Evolutionary conservation across 2,797 vertebrate species (phyloP).

Genomic region (Zalophus californianus): DNA sequence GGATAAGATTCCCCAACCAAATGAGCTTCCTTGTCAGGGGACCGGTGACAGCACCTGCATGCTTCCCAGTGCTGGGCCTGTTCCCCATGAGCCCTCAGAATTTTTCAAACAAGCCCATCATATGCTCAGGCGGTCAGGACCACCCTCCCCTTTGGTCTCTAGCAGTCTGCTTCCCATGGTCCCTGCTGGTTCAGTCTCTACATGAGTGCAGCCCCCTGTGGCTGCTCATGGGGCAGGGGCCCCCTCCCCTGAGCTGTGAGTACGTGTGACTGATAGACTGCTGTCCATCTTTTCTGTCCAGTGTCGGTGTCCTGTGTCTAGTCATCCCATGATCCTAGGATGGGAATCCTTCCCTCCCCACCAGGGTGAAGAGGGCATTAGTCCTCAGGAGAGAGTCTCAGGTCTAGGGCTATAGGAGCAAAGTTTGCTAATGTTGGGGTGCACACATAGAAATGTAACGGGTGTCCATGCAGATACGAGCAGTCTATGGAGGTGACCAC

Average conservation of each 20-base stretch:
- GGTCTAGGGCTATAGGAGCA: accelerated
- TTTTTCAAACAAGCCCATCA: neutral
- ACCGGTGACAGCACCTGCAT: neutral
- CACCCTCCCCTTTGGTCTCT: accelerated
- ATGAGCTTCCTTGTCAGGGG: neutral
- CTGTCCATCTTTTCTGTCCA: accelerated
- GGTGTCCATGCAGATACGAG: neutral
- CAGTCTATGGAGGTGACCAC: neutral
- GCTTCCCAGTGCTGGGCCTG: accelerated
- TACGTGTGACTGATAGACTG: neutral
- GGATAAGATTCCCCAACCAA: too few species aligned
- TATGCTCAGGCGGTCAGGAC: neutral
- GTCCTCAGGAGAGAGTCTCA: accelerated
- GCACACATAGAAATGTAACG: accelerated
- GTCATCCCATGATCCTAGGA: neutral
- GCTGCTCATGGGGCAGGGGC: accelerated
- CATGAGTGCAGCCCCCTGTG: too few species aligned
- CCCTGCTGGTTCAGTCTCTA: too few species aligned
- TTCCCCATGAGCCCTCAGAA: too few species aligned
- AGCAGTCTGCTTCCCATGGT: neutral
- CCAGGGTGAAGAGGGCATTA: neutral
- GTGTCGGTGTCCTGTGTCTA: accelerated
- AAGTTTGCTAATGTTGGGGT: neutral
- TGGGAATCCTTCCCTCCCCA: neutral
- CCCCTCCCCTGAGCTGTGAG: neutral